Evolutionary conservation across 2,888 invertebrate genomes (phyloP).

Genomic region (Cantharis rufa): DNA sequence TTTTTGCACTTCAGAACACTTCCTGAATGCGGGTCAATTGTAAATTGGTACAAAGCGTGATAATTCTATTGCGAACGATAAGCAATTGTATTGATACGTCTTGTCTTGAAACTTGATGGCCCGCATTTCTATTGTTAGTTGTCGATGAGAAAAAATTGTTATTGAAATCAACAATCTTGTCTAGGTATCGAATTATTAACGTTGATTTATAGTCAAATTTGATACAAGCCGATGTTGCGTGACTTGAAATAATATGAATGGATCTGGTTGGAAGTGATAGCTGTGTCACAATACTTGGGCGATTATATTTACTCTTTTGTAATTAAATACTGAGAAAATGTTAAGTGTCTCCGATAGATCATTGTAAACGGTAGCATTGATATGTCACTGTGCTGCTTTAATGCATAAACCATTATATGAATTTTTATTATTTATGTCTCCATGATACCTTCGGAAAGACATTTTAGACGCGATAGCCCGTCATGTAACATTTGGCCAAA

Average conservation of each 20-base stretch:
- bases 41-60: too few species aligned
- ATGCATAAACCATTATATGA: not conserved
- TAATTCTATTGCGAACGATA: not conserved
- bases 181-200: not conserved
- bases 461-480: not conserved
- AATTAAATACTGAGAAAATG: not conserved
- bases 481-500: not conserved
- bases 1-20: too few species aligned
- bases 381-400: not conserved
- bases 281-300: not conserved
- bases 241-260: not conserved
- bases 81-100: not conserved
- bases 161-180: not conserved
- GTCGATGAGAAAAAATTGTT: not conserved
- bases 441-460: not conserved
- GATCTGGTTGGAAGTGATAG: not conserved
- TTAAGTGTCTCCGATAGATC: not conserved
- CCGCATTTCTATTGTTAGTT: not conserved
- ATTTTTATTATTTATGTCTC: not conserved
- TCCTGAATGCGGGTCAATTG: too few species aligned
- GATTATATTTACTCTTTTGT: not conserved
- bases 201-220: not conserved
- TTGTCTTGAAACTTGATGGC: not conserved
- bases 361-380: constrained; percentile 2
- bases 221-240: not conserved